A percentile compares a stretch with the other conserved stretches of the same genome.
phyloP scores from a whole-genome alignment of 2,797 vertebrate species.

The Enteromius radiatus region DNA sequence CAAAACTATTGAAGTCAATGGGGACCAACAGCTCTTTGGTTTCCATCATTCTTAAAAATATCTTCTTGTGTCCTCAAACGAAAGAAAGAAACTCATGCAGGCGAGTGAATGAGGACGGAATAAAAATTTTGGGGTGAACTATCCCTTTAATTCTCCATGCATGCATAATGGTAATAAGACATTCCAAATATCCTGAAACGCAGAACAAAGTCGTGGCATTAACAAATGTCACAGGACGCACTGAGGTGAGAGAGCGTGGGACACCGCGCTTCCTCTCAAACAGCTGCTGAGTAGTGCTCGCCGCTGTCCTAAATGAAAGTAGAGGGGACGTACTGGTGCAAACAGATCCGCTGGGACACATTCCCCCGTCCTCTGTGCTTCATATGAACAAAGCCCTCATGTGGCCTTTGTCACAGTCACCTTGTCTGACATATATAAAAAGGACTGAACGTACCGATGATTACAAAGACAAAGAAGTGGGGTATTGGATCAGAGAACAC shows the following conservation, averaged over 20 bases:
- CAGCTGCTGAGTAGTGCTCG: slow-evolving; percentile 29
- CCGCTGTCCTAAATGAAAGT: slow-evolving; percentile 50
- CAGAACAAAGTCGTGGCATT: slow-evolving; percentile 46
- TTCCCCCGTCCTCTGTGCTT: slow-evolving; percentile 53
- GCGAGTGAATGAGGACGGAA: not conserved
- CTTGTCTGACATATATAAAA: slow-evolving; percentile 61
- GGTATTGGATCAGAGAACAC: slow-evolving; percentile 20
- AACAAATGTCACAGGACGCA: slow-evolving; percentile 55
- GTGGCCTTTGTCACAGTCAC: slow-evolving; percentile 61
- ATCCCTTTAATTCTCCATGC: slow-evolving; percentile 9
- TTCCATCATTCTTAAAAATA: not conserved
- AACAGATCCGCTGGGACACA: slow-evolving; percentile 49
- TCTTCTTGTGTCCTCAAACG: not conserved
- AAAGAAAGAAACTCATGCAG: not conserved
- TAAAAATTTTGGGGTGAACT: not conserved
- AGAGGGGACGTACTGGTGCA: slow-evolving; percentile 43
- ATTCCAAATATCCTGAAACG: slow-evolving; percentile 22
- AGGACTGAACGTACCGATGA: slow-evolving; percentile 47
- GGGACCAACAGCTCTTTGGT: not conserved
- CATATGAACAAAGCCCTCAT: slow-evolving; percentile 54
- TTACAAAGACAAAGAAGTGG: slow-evolving; percentile 59
- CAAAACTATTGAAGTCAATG: not conserved
- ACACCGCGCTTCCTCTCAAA: slow-evolving; percentile 31
- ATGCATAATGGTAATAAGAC: slow-evolving; percentile 18
- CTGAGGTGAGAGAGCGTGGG: slow-evolving; percentile 29